Percentiles rank a stretch among this genome's conserved stretches.
phyloP scores from a whole-genome alignment of 2,888 invertebrate genomes.

The Leptinotarsa peninsularis region DNA sequence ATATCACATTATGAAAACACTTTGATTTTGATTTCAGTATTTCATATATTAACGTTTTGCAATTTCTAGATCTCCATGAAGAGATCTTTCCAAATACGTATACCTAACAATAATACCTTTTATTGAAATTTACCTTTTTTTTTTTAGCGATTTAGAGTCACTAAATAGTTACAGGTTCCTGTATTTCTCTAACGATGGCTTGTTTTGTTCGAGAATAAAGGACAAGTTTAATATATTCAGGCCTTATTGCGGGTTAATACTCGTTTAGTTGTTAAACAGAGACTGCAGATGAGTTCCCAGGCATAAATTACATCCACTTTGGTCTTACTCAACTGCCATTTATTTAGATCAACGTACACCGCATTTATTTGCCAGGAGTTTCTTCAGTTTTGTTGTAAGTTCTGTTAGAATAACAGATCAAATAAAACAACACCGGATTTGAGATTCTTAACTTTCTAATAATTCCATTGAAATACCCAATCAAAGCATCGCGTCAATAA shows the following conservation, averaged over 20 bases:
- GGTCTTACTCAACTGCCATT: slow-evolving; percentile 49
- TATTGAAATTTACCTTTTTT: too few species aligned
- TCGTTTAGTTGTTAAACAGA: slow-evolving; percentile 54
- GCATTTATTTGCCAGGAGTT: slow-evolving; percentile 46
- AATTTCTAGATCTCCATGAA: too few species aligned
- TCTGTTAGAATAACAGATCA: slow-evolving; percentile 21
- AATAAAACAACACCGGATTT: background rate
- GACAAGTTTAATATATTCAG: slow-evolving; percentile 49
- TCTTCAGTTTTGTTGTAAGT: slow-evolving; percentile 29
- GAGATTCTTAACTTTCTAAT: background rate
- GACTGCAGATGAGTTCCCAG: slow-evolving; percentile 53
- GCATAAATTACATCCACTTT: slow-evolving; percentile 53
- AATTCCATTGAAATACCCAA: background rate
- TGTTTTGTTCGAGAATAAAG: slow-evolving; percentile 7
- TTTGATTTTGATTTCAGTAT: too few species aligned
- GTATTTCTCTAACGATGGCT: background rate
- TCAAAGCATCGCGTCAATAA: background rate
- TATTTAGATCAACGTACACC: slow-evolving; percentile 47
- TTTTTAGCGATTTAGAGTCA: too few species aligned
- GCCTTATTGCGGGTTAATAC: slow-evolving; percentile 47
- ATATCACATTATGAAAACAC: too few species aligned
- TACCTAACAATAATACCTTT: too few species aligned
- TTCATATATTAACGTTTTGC: too few species aligned
- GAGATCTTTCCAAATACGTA: too few species aligned
- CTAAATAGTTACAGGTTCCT: too few species aligned